Evolutionary conservation across 2,888 invertebrate species (phyloP).

Genomic region (Cinara cedri): DNA sequence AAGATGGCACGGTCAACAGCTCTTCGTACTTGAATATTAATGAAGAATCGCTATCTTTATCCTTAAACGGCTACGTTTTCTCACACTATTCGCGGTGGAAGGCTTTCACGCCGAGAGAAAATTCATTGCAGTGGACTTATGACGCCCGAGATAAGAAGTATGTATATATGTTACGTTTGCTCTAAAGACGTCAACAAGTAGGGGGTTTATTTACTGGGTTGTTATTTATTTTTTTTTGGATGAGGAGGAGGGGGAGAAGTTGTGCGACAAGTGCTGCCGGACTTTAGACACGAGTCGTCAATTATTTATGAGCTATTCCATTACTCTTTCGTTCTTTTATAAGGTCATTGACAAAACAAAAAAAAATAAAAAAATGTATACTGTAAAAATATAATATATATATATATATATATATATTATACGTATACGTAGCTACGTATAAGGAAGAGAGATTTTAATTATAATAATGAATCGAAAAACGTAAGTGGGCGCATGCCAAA

Average conservation of each 20-base stretch:
- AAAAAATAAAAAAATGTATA: background rate
- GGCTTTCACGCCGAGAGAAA: constrained; percentile 15
- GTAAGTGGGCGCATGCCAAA: background rate
- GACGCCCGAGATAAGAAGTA: constrained; percentile 43
- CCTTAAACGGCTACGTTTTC: constrained; percentile 37
- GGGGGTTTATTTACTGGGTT: constrained; percentile 12
- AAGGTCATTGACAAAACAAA: background rate
- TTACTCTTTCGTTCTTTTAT: constrained; percentile 25
- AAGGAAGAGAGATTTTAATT: constrained; percentile 30
- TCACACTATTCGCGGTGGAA: constrained; percentile 29
- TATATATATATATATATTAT: background rate
- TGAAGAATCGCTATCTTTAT: constrained; percentile 20
- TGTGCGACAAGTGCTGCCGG: constrained; percentile 29
- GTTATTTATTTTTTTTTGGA: background rate
- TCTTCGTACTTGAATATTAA: constrained; percentile 40
- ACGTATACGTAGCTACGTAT: background rate
- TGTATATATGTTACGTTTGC: constrained; percentile 1
- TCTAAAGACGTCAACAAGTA: constrained; percentile 32
- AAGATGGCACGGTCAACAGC: constrained; percentile 22
- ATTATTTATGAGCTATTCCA: constrained; percentile 49
- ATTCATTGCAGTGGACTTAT: constrained; percentile 38
- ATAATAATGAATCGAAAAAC: constrained; percentile 12
- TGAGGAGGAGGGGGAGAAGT: background rate
- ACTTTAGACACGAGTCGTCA: constrained; percentile 35
- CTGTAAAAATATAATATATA: constrained; percentile 1